Evolutionary conservation across 2,113 vertebrate genomes (phyloP), one percentile per base, ranked within the genome.

Genomic region (Acrocephalus kingi): DNA sequence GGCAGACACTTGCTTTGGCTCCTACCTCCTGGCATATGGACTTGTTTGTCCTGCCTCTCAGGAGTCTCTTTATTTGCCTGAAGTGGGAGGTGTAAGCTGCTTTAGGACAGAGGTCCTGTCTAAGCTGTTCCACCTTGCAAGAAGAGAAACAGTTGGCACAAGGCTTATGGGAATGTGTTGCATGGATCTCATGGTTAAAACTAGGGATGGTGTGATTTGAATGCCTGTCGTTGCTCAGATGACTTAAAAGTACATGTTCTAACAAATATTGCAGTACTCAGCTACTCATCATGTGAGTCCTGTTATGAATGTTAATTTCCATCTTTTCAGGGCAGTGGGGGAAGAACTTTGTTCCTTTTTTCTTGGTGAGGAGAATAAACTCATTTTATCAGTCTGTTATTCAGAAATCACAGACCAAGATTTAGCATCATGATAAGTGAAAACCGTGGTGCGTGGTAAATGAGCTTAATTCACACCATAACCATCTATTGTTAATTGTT

Each of bases 41-140:
- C 61, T 54, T n/a, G n/a, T 63, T 85, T 85, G 71, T 63, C 61
- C 48, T 92, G 85, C 56, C 43, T 90, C 51, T 94, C 2, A 5
- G 49, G 93, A 90, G 54, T 80, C 28, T 73, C 58, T 79, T 62
- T 9, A 18, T 73, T 92, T 92, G 67, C 76, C 68, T 73, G 86
- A 61, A 80, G 79, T 93, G 79, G 86, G 79, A 92, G 80, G n/a
- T 86, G 12, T 76, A 83, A 90, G 76, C 86, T 74, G 55, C 72
- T 92, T 83, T 84, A 66, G 76, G 59, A 86, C 2, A 5, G 67
- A 90, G 83, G 89, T 86, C 37, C 76, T 52, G 33, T 73, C 46
- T 83, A 81, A 90, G 86, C 59, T 71, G 25, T 87, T 89, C 56
- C 8, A 84, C 30, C 63, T 87, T 18, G 6, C 25, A 76, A 23